Base-by-base conservation (phyloP, 2,888 invertebrate genomes). In the Drosophila melanosoma region DNA sequence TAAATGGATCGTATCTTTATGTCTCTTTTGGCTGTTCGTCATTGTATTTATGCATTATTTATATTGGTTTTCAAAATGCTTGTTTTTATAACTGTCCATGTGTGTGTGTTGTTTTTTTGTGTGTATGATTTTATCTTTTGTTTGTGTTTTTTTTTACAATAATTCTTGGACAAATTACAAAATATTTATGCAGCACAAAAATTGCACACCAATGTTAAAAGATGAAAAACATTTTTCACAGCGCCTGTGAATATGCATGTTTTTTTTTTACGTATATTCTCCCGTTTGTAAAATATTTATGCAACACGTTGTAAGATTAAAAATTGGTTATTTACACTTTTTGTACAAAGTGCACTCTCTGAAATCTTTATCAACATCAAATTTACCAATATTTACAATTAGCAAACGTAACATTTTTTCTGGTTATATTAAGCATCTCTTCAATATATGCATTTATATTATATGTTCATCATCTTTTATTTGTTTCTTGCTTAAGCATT, bases 31-130 rank as follows among this genome's bases (percentile, higher is more conserved):
- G 69, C 71, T 54, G 68, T 73, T 74, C 76, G 71, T 81, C 76
- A 82, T 74, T 79, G 60, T 69, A 76, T 81, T 81, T 82, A 76
- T 87, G 72, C 79, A 81, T 81, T 82, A 87, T 87, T 87, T 87
- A 87, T 82, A 71, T 70, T 76, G 73, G 63, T 79, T 63, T 75
- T 66, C 60, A 71, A 74, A 78, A 60, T 66, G 60, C 61, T 69
- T 48, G 54, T 59, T 60, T 48, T 61, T 62, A 51, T 59, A 61
- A 23, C 52, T 32, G 52, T 48, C 8, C 52, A 36, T 56, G 32
- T 40, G 60, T 71, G 60, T 51, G 60, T 51, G 64, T 29, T 29
- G 56, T 36, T 32, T 33, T 40, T 52, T 51, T 45, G 52, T 60
- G 58, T 59, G 57, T 52, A 38, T 60, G 70, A 67, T 69, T 75